Conservation (phyloP, 2,113 vertebrate genomes). For the Pelusios castaneus region DNA sequence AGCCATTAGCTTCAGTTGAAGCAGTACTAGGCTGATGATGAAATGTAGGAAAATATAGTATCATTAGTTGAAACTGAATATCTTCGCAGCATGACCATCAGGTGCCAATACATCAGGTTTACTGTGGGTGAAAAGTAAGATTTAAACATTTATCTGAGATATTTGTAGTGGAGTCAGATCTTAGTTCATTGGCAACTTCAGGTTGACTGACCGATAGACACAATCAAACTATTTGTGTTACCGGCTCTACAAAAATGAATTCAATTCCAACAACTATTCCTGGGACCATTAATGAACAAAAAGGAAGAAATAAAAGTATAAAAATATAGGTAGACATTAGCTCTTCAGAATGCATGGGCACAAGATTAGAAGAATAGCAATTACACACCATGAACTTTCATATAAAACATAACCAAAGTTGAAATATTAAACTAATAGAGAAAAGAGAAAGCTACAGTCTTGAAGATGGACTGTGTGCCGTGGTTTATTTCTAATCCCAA, state of each 20-base stretch:
- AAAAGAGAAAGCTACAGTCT: background rate
- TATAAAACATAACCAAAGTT: fast-evolving
- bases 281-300: background rate
- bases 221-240: background rate
- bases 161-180: background rate
- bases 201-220: background rate
- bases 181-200: background rate
- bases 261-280: background rate
- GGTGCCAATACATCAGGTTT: background rate
- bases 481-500: background rate
- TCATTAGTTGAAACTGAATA: background rate
- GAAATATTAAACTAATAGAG: background rate
- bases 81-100: background rate
- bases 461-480: background rate
- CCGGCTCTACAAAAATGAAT: fast-evolving
- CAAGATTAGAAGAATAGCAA: background rate
- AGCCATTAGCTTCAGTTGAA: background rate
- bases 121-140: fast-evolving
- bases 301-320: background rate
- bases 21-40: background rate
- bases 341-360: background rate
- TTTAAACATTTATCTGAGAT: background rate
- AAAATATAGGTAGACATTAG: background rate
- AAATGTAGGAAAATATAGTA: background rate
- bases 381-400: background rate